Evolutionary conservation across 2,113 vertebrate species (phyloP).

Genomic region (Ciconia maguari): DNA sequence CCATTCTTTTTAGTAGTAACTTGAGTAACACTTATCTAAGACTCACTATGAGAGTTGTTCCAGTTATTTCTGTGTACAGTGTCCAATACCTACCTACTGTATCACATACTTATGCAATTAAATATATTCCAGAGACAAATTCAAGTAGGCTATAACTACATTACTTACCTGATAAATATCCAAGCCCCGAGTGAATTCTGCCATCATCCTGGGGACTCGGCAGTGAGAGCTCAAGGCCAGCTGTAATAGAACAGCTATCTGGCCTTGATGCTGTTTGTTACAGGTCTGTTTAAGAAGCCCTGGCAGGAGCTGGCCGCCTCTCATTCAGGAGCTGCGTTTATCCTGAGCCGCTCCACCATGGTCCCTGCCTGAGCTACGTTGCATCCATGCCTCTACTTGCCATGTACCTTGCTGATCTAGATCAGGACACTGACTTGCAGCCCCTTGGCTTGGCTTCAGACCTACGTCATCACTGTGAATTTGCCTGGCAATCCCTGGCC

Average conservation of each 20-base stretch:
- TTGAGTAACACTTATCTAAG: background rate
- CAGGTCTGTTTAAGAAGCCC: background rate
- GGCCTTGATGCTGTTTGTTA: background rate
- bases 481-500: background rate
- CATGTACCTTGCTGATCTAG: background rate
- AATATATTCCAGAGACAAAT: background rate
- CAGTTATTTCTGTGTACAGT: background rate
- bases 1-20: background rate
- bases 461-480: background rate
- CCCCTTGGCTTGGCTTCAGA: background rate
- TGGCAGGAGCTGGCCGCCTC: rapidly evolving
- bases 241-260: background rate
- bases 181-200: background rate
- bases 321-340: background rate
- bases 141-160: background rate
- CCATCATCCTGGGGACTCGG: background rate
- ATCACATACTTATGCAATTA: background rate
- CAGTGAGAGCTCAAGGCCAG: background rate
- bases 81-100: background rate
- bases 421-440: background rate
- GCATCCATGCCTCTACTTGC: background rate
- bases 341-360: rapidly evolving
- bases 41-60: background rate
- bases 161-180: background rate
- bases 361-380: rapidly evolving